These are phyloP conservation scores for Sipha flava DNA, from an alignment of 1,140 invertebrate genomes.

Conservation along the genomic window DNA sequence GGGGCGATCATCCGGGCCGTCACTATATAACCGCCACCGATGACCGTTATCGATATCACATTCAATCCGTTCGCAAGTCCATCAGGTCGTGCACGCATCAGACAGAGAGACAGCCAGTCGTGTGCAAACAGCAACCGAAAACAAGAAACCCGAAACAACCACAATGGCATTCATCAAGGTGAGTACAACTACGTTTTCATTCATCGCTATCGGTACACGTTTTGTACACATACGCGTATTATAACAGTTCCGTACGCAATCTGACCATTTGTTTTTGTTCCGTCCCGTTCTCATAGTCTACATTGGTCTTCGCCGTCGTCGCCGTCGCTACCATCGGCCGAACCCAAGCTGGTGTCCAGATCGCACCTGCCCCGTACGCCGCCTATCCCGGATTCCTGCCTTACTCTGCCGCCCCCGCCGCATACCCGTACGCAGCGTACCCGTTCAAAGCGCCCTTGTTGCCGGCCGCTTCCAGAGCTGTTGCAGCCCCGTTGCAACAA, in stretches of 20 bases:
- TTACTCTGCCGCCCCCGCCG: conserved; percentile 1
- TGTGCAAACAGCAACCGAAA: not conserved
- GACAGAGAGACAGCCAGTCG: not conserved
- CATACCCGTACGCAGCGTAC: not conserved
- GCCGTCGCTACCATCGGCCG: not conserved
- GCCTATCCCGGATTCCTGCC: conserved; percentile 7
- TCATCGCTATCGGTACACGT: too few relatives aligned
- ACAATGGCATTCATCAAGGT: conserved; percentile 19
- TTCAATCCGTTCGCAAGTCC: not conserved
- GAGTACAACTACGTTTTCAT: not conserved
- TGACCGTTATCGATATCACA: conserved; percentile 7
- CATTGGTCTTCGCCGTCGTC: not conserved
- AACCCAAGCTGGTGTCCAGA: not conserved
- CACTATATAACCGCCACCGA: not conserved
- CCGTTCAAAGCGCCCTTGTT: conserved; percentile 17
- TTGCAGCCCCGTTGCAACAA: not conserved
- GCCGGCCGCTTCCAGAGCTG: not conserved
- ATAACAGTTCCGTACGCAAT: too few relatives aligned
- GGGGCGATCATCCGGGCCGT: not conserved
- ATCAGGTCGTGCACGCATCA: not conserved
- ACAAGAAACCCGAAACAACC: not conserved
- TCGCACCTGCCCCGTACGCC: conserved; percentile 13
- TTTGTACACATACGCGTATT: too few relatives aligned
- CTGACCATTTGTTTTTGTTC: too few relatives aligned
- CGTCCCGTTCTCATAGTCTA: not conserved